Evolutionary conservation across 2,888 invertebrate species (phyloP).

Genomic region (Cynaeus angustus): DNA sequence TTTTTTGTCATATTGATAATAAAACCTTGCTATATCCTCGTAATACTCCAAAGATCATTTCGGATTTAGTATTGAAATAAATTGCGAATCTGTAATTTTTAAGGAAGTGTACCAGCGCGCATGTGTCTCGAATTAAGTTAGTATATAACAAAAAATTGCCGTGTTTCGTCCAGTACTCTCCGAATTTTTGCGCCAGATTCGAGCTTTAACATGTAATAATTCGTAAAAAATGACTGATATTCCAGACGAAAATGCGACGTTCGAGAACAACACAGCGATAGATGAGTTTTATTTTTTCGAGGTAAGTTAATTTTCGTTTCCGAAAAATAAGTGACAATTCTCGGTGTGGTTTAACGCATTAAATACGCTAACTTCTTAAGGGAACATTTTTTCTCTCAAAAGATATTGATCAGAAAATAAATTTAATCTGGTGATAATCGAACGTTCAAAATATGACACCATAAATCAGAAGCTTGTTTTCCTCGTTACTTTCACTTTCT

Average conservation of each 20-base stretch:
- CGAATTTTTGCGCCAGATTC: constrained; percentile 34
- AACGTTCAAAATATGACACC: constrained; percentile 16
- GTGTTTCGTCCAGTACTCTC: constrained; percentile 42
- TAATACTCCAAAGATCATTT: not conserved
- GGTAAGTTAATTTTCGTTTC: constrained; percentile 31
- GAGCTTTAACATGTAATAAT: constrained; percentile 29
- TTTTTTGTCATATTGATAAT: too few species aligned
- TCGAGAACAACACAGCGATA: constrained; percentile 13
- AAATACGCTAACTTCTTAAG: too few species aligned
- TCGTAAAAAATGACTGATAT: constrained; percentile 18
- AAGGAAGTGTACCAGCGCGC: constrained; percentile 31
- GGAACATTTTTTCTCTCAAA: not conserved
- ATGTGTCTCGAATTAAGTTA: constrained; percentile 41
- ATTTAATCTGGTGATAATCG: constrained; percentile 17
- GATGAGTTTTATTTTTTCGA: constrained; percentile 36
- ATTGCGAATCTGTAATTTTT: constrained; percentile 22
- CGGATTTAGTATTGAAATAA: constrained; percentile 18
- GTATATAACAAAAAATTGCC: constrained; percentile 45
- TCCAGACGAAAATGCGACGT: constrained; percentile 12
- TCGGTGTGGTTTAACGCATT: not conserved
- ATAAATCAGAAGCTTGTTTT: constrained; percentile 22
- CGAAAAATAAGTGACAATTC: too few species aligned
- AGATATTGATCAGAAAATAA: constrained; percentile 19
- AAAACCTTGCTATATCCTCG: too few species aligned
- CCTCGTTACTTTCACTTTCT: constrained; percentile 27